phyloP scores from a whole-genome alignment of 2,797 vertebrate species.

The Triplophysa bombifrons region DNA sequence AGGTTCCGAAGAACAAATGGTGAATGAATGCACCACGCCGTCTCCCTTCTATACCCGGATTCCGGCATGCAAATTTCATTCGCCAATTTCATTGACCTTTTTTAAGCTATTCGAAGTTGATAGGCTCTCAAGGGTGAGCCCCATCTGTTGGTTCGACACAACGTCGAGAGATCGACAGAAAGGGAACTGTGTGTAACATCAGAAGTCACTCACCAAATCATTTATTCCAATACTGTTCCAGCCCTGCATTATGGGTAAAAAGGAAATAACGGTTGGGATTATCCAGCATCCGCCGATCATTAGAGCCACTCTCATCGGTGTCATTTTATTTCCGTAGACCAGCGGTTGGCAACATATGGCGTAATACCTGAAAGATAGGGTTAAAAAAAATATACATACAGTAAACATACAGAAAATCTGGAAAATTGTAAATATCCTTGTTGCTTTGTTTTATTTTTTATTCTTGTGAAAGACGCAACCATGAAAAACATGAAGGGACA shows the following conservation, averaged over 20 bases:
- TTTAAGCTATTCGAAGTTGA: too few relatives aligned
- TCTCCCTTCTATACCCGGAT: too few relatives aligned
- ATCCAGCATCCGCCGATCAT: constrained; percentile 98
- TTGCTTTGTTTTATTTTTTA: neutral
- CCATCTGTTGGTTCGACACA: too few relatives aligned
- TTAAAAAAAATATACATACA: neutral
- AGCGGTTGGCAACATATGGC: constrained; percentile 98
- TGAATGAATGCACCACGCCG: too few relatives aligned
- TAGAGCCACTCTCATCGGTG: constrained; percentile 87
- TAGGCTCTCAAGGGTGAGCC: too few relatives aligned
- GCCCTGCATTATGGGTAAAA: constrained; percentile 98
- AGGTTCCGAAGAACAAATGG: too few relatives aligned
- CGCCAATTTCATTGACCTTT: too few relatives aligned
- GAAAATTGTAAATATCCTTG: neutral
- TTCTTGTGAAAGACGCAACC: neutral
- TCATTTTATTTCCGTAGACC: constrained; percentile 98
- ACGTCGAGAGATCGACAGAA: too few relatives aligned
- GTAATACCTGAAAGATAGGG: constrained; percentile 83
- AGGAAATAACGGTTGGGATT: constrained; percentile 95
- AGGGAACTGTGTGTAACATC: constrained; percentile 5
- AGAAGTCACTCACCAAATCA: constrained; percentile 84
- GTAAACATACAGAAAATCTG: neutral
- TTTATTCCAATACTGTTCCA: constrained; percentile 98
- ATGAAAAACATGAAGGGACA: neutral
- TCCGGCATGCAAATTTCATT: too few relatives aligned